Evolutionary conservation across 2,888 invertebrate species (phyloP), one percentile per base, ranked within the genome.

Genomic region (Chorisops tibialis): DNA sequence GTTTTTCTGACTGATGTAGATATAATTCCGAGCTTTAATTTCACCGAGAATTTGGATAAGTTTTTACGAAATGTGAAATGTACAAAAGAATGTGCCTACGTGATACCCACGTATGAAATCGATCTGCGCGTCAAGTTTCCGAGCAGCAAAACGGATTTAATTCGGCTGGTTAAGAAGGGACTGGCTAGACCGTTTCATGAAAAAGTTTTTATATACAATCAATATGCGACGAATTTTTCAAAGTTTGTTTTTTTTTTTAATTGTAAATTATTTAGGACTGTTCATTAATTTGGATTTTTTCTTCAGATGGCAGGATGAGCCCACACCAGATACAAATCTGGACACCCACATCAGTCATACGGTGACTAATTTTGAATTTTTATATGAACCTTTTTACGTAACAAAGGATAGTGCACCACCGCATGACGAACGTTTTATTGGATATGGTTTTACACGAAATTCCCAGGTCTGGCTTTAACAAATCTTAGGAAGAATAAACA

Each of bases 381-480:
- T 93, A 64, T 95, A 94, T 79, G 94, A 95, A 79, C 94, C 94
- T 0, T 94, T 94, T 80, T 95, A 93, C 79, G 88, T 94, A 59
- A 88, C 93, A 2, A 80, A 85, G 2, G 93, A 93, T 75, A 85
- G 84, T 51, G 91, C 87, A 19, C 93, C 94, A 0, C 81, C 86
- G 0, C 93, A 94, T 71, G 93, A 94, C 72, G 93, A 94, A 78
- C 80, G 93, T 61, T 95, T 94, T 79, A 81, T 93, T 54, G 94
- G 94, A 35, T 94, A 94, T 76, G 94, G 94, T 59, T 94, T 92
- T 78, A 94, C 94, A 1, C 84, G 94, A 74, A 94, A 94, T 73
- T 91, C 92, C 9, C 94, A 94, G 87, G 93, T 93, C 79, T 71
- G 21, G 6, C 12, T 9, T 5, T 9, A 30, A 30, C 9, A 1